Evolutionary conservation across 2,113 vertebrate species (phyloP), one percentile per base, ranked within the genome.

Genomic region (Scomber scombrus): DNA sequence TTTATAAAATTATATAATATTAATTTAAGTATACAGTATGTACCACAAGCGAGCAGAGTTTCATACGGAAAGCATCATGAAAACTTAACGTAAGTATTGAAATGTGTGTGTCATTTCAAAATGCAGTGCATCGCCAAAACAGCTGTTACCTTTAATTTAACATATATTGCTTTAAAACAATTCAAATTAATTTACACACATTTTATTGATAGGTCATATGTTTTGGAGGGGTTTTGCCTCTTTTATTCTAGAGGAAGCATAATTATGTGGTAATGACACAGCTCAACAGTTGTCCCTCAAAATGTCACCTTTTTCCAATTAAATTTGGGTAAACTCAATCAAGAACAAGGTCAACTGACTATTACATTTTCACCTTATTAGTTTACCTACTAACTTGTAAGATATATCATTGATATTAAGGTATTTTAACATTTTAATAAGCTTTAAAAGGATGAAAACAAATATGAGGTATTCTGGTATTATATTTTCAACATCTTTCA

Each of bases 31-130:
- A 91, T 82, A 79, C 56, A 64, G 29, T 68, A 91, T 94, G 94
- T 95, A 95, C 95, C 93, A 94, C 87, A 93, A 93, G 89, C 91
- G 58, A 91, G 90, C 88, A 91, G 85, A 81, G 46, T 64, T 72
- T 81, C 43, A 74, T 68, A 71, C 43, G 69, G 51, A 83, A 85
- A 84, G 81, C 75, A 80, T 86, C 61, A 78, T 68, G 9, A 78
- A 76, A 64, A 77, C 57, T 81, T 5, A 70, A 72, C n/a, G 40
- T 58, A 49, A 75, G 10, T 74, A 56, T 5, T 85, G 49, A 74
- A 72, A 64, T 51, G 16, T 75, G 47, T 26, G 12, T 58, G 29
- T 51, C 50, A 55, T 80, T 43, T 67, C 26, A 50, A 81, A 72
- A 57, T 74, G 49, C 57, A 71, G 8, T 75, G 21, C 50, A 54